phyloP scores from a whole-genome alignment of 2,797 vertebrate genomes.

The Micromesistius poutassou region DNA sequence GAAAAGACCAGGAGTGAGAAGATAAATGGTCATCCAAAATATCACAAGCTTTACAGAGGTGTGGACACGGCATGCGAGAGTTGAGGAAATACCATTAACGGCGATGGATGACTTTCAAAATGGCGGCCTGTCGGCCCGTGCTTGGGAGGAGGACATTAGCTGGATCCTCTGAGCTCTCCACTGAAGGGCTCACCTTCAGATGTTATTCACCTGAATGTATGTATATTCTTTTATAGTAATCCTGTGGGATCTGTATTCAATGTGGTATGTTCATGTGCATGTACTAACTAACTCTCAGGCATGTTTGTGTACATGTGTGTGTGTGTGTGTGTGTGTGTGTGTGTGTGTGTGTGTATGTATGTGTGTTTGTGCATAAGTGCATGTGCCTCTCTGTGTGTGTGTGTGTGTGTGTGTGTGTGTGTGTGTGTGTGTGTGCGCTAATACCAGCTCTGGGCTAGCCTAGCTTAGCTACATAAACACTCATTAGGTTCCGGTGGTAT shows the following conservation, averaged over 20 bases:
- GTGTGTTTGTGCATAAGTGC: neutral
- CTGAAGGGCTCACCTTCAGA: constrained; percentile 13
- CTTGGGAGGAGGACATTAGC: neutral
- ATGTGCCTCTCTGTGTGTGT: neutral
- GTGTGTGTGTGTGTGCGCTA: neutral
- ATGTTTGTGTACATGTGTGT: neutral
- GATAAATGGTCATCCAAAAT: constrained; percentile 11
- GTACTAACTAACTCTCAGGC: neutral
- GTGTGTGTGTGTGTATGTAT: neutral
- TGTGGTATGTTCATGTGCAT: neutral
- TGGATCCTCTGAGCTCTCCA: constrained; percentile 8
- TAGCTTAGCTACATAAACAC: constrained; percentile 61
- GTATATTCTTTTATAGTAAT: neutral
- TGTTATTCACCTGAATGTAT: constrained; percentile 1
- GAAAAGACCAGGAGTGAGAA: neutral
- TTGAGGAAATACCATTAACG: constrained; percentile 30
- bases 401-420: constrained; percentile 7
- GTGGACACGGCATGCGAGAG: neutral
- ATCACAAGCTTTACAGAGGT: neutral
- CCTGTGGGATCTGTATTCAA: neutral
- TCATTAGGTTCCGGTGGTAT: constrained; percentile 67
- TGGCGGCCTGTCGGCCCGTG: constrained; percentile 3
- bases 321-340: neutral
- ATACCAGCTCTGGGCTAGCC: constrained; percentile 27
- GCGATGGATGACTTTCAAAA: constrained; percentile 40